phyloP scores from a whole-genome alignment of 2,888 invertebrate species.

The Lasioglossum villosulum region DNA sequence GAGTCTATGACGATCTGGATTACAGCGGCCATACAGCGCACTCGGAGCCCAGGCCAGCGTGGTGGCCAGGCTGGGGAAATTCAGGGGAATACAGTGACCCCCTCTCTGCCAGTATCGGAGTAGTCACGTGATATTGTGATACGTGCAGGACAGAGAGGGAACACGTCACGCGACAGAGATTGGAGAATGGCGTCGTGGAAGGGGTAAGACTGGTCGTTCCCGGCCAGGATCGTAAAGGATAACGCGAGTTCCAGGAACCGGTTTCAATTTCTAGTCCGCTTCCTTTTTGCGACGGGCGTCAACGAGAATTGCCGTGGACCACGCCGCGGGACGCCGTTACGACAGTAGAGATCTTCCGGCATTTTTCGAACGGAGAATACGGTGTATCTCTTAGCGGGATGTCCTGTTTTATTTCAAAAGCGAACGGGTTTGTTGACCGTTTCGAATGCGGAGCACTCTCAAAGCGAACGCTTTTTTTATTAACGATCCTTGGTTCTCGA shows the following conservation, averaged over 20 bases:
- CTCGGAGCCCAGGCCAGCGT: background rate
- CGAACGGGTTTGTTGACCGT: background rate
- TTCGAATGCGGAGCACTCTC: background rate
- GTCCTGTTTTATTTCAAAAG: background rate
- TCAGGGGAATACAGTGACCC: too few relatives aligned
- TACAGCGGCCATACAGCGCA: constrained; percentile 17
- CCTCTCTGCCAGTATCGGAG: too few relatives aligned
- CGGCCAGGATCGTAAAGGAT: constrained; percentile 35
- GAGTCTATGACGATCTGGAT: constrained; percentile 38
- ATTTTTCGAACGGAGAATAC: constrained; percentile 5
- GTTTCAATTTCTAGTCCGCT: constrained; percentile 31
- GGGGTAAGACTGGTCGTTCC: background rate
- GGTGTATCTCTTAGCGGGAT: background rate
- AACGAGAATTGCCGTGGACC: constrained; percentile 7
- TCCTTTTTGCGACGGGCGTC: background rate
- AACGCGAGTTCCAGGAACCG: constrained; percentile 25
- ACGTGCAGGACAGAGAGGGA: too few relatives aligned
- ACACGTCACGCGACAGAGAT: too few relatives aligned
- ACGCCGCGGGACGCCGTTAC: background rate
- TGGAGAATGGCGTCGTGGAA: too few relatives aligned
- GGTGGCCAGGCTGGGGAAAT: too few relatives aligned
- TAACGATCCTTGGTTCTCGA: background rate
- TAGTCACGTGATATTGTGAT: too few relatives aligned
- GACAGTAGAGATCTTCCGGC: constrained; percentile 5
- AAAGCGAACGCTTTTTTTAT: background rate